Evolutionary conservation across 2,888 invertebrate species (phyloP).

Genomic region (Ectropis crepuscularia): DNA sequence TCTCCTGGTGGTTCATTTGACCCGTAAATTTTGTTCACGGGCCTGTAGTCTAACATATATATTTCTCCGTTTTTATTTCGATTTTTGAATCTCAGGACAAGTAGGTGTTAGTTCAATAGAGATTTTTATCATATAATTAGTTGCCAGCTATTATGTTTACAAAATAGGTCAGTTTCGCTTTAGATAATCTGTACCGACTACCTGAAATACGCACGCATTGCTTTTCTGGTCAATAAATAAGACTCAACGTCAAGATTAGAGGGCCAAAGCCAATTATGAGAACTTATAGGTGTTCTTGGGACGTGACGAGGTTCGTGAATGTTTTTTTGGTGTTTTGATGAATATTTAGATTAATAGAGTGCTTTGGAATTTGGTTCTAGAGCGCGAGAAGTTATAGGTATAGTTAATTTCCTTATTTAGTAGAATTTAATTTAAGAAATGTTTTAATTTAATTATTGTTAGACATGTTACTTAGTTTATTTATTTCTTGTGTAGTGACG

Average conservation of each 20-base stretch:
- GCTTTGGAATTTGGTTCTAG: constrained; percentile 1
- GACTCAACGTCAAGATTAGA: constrained; percentile 41
- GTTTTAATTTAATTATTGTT: too few relatives aligned
- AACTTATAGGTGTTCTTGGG: constrained; percentile 53
- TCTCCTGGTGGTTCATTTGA: too few relatives aligned
- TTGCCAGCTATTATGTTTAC: neutral
- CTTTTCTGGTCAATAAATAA: constrained; percentile 34
- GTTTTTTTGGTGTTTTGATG: constrained; percentile 36
- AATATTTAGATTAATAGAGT: constrained; percentile 32
- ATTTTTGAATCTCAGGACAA: too few relatives aligned
- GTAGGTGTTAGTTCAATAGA: neutral
- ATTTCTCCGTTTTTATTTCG: too few relatives aligned
- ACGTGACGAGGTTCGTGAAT: constrained; percentile 31
- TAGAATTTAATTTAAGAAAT: too few relatives aligned
- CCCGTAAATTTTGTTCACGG: too few relatives aligned
- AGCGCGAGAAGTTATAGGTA: too few relatives aligned
- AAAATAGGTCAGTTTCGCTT: constrained; percentile 9
- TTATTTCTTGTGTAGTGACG: too few relatives aligned
- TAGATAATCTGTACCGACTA: constrained; percentile 10
- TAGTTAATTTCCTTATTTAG: too few relatives aligned
- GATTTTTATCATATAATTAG: neutral
- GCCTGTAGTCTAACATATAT: too few relatives aligned
- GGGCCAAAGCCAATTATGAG: constrained; percentile 54
- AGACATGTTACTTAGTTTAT: too few relatives aligned
- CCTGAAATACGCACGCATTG: constrained; percentile 29